Evolutionary conservation across 2,888 invertebrate genomes (phyloP).

Genomic region (Terebella lapidaria): DNA sequence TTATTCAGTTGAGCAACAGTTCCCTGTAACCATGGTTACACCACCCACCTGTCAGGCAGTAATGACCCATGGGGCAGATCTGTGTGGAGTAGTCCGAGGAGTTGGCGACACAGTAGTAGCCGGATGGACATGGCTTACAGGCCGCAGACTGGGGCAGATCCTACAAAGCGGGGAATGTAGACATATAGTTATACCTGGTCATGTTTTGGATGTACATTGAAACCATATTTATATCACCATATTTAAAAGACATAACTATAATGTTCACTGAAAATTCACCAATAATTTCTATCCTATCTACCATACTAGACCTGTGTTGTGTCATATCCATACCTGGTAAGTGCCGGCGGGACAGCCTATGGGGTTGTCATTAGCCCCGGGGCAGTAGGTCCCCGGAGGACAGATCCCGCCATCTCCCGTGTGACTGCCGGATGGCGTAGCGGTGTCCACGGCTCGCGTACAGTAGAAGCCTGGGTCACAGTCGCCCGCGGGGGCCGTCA

Average conservation of each 20-base stretch:
- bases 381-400: slow-evolving; percentile 41
- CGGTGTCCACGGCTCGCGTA: slow-evolving; percentile 38
- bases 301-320: not conserved
- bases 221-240: no score
- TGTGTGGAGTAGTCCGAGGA: slow-evolving; percentile 40
- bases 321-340: slow-evolving; percentile 36
- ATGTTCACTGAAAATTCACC: no score
- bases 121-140: slow-evolving; percentile 41
- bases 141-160: slow-evolving; percentile 32
- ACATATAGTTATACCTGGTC: not conserved
- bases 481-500: slow-evolving; percentile 37
- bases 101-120: slow-evolving; percentile 46
- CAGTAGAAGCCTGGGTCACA: slow-evolving; percentile 46
- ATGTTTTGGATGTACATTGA: no score
- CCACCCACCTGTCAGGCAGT: slow-evolving; percentile 46
- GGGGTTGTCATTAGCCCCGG: slow-evolving; percentile 34
- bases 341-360: slow-evolving; percentile 41
- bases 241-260: not conserved
- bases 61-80: slow-evolving; percentile 45
- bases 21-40: no score
- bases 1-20: no score
- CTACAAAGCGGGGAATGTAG: slow-evolving; percentile 20
- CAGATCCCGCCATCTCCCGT: slow-evolving; percentile 48
- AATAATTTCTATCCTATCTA: not conserved
- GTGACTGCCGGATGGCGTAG: slow-evolving; percentile 40